Conservation (phyloP, 2,888 invertebrate species). For the Eupithecia abbreviata region DNA sequence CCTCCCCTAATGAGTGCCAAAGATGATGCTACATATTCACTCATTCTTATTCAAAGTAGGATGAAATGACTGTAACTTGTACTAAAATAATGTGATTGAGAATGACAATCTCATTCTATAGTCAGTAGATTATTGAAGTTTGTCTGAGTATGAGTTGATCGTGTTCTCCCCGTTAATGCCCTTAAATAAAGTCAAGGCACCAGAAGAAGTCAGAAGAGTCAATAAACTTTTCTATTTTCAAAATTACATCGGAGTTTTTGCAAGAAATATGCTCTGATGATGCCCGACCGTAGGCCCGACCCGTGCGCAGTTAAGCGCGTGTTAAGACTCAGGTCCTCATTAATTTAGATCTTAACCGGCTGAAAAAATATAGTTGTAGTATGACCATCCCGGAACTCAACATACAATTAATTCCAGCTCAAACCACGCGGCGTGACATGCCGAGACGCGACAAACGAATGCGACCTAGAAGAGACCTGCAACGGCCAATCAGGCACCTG, state of each 20-base stretch:
- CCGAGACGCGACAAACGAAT: slow-evolving; percentile 94
- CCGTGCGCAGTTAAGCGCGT: no score
- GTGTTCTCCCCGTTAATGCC: no score
- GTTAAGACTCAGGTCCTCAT: background rate
- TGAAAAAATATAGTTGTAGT: background rate
- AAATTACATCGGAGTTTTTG: background rate
- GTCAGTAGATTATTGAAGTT: background rate
- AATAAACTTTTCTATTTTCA: background rate
- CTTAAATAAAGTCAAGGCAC: no score
- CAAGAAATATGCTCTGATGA: background rate
- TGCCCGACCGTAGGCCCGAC: background rate
- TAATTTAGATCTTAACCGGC: background rate
- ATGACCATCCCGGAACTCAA: background rate
- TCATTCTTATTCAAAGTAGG: background rate
- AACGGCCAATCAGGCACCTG: slow-evolving; percentile 95
- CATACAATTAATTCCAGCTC: slow-evolving; percentile 77
- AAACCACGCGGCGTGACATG: slow-evolving; percentile 91
- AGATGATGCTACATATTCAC: slow-evolving; percentile 35
- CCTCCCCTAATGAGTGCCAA: no score
- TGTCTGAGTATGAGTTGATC: background rate
- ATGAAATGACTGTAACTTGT: no score
- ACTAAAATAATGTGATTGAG: background rate
- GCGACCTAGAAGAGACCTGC: slow-evolving; percentile 97
- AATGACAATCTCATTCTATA: no score
- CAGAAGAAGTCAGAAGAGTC: no score